Percentiles rank a stretch among this genome's conserved stretches.
These are phyloP conservation scores for Brachyopa scutellaris DNA, from an alignment of 2,888 invertebrate species.

Conservation along the genomic window DNA sequence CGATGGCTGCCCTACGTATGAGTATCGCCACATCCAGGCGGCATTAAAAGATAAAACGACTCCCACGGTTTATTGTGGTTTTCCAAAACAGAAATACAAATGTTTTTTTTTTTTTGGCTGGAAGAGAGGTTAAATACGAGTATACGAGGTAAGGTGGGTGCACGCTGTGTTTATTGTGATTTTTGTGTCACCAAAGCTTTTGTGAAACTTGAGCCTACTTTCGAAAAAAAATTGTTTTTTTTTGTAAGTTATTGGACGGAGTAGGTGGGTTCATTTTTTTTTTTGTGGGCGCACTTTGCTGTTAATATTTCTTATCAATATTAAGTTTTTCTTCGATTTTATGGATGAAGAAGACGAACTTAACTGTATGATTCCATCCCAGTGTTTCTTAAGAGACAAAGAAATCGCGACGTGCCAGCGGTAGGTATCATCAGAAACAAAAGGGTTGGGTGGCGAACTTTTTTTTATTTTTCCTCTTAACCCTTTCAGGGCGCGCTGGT, in stretches of 20 bases:
- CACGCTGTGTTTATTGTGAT: conserved; percentile 25
- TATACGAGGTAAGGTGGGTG: conserved; percentile 49
- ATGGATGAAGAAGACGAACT: not conserved
- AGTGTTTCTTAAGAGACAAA: no score
- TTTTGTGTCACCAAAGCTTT: conserved; percentile 65
- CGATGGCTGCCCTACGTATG: conserved; percentile 43
- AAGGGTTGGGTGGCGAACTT: conserved; percentile 23
- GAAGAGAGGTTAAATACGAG: conserved; percentile 15
- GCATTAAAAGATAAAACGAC: conserved; percentile 45
- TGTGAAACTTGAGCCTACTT: conserved; percentile 42
- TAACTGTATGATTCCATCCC: no score
- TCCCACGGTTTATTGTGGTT: conserved; percentile 50
- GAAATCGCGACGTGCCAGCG: no score
- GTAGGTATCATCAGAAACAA: no score
- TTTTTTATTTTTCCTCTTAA: not conserved
- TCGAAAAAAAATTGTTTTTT: conserved; percentile 30
- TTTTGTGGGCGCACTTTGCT: conserved; percentile 18
- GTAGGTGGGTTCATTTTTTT: conserved; percentile 41
- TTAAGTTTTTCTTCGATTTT: not conserved
- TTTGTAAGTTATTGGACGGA: conserved; percentile 58
- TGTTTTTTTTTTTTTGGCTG: not conserved
- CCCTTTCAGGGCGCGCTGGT: no score
- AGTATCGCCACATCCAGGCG: not conserved
- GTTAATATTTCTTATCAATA: conserved; percentile 29
- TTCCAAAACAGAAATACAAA: conserved; percentile 17